Conservation (phyloP, 2,888 invertebrate species). For the Amiota communis region DNA sequence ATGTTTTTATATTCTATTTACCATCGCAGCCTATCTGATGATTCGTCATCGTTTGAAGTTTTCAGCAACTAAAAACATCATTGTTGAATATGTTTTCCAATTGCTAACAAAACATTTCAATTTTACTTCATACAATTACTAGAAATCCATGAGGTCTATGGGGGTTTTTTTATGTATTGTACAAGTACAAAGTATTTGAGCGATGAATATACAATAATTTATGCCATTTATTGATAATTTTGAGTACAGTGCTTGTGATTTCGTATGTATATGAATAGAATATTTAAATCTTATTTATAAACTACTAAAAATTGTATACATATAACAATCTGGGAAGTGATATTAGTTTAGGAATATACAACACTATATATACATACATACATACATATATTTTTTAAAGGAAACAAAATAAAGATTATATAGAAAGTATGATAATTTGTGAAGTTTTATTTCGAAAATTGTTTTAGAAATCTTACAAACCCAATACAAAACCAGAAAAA, state of each 20-base stretch:
- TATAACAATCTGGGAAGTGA: conserved; percentile 25
- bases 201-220: conserved; percentile 15
- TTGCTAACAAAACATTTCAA: conserved; percentile 80
- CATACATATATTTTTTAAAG: not conserved
- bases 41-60: conserved; percentile 82
- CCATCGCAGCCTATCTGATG: conserved; percentile 81
- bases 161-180: not conserved
- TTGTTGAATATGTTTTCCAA: conserved; percentile 80
- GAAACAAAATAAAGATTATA: not conserved
- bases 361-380: not conserved
- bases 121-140: conserved; percentile 72
- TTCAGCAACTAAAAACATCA: conserved; percentile 77
- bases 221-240: conserved; percentile 18
- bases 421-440: too few species aligned
- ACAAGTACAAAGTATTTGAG: conserved; percentile 25
- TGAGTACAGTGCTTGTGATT: conserved; percentile 30
- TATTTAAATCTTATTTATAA: not conserved
- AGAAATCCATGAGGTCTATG: conserved; percentile 26
- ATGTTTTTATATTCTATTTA: conserved; percentile 82
- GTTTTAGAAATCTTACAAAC: too few species aligned
- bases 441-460: too few species aligned
- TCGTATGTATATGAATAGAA: conserved; percentile 2
- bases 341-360: conserved; percentile 18
- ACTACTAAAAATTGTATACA: not conserved
- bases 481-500: too few species aligned